Evolutionary conservation across 2,113 vertebrate species (phyloP), one percentile per base, ranked within the genome.

Genomic region (Microtus oregoni): DNA sequence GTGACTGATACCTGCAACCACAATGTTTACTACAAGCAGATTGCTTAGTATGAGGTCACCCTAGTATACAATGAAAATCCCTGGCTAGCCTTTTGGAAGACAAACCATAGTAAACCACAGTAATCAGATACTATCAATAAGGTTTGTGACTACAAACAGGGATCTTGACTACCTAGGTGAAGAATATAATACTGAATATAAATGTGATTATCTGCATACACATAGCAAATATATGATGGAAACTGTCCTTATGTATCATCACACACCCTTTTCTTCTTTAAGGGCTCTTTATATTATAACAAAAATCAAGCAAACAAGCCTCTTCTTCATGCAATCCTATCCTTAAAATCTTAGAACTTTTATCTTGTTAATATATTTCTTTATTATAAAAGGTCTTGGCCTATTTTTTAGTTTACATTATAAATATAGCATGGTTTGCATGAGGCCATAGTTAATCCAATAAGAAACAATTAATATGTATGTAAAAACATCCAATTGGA

Each of bases 281-380:
- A 61, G 19, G 1, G 10, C 3, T 76, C 3, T 89, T 96, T 70
- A 93, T n/a, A 96, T 9, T 4, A 50, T 32, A 76, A 30, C 19
- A 83, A 91, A 91, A 94, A 92, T 81, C 4, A 76, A 96, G 30
- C 67, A 20, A 89, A 41, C 8, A 81, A 86, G 44, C 0, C 0
- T 4, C n/a, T 3, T 65, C 15, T 89, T 77, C 94, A 20, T 32
- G 41, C n/a, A 90, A 88, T 63, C 81, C 86, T 30, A 96, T 52
- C 92, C 9, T 79, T 61, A 81, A 81, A 76, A 77, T 72, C 20
- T 9, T 61, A 89, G 5, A 72, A 19, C 47, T 76, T 94, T 91
- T 13, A 85, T 91, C 44, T 89, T 96, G 26, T 93, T 96, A 68
- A 94, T 24, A 72, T 67, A 83, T n/a, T 88, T 83, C 63, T 28